phyloP scores from a whole-genome alignment of 2,888 invertebrate genomes.

The Digitonthophagus gazella region DNA sequence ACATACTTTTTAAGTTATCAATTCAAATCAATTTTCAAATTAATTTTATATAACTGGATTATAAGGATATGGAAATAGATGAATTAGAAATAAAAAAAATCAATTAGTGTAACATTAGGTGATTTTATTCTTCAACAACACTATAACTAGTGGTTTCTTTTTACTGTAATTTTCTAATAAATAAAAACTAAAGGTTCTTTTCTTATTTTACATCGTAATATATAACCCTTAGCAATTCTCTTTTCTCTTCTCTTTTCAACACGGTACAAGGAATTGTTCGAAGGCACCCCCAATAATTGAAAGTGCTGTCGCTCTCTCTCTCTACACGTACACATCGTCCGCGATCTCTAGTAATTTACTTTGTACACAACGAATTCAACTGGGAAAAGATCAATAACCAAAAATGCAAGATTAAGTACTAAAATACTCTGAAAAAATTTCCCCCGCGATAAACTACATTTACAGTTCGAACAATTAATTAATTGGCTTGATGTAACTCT shows the following conservation, averaged over 20 bases:
- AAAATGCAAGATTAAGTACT: constrained; percentile 16
- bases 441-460: neutral
- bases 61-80: neutral
- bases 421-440: constrained; percentile 7
- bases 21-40: too few relatives aligned
- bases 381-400: neutral
- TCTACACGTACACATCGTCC: constrained; percentile 3
- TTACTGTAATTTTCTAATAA: constrained; percentile 35
- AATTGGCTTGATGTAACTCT: constrained; percentile 11
- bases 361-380: constrained; percentile 4
- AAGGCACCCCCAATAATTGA: constrained; percentile 6
- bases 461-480: constrained; percentile 1
- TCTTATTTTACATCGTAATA: constrained; percentile 32
- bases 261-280: constrained; percentile 33
- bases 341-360: neutral
- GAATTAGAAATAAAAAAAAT: constrained; percentile 21
- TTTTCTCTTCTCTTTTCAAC: constrained; percentile 33
- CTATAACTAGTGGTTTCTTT: constrained; percentile 40
- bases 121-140: constrained; percentile 42
- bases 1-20: too few relatives aligned
- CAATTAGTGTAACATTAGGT: constrained; percentile 37
- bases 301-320: constrained; percentile 2
- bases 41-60: too few relatives aligned
- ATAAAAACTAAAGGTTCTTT: constrained; percentile 39
- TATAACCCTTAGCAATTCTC: constrained; percentile 31